A percentile compares a stretch with the other conserved stretches of the same genome.
Conservation (phyloP, 2,888 invertebrate species). For the Oegoconia quadripuncta region DNA sequence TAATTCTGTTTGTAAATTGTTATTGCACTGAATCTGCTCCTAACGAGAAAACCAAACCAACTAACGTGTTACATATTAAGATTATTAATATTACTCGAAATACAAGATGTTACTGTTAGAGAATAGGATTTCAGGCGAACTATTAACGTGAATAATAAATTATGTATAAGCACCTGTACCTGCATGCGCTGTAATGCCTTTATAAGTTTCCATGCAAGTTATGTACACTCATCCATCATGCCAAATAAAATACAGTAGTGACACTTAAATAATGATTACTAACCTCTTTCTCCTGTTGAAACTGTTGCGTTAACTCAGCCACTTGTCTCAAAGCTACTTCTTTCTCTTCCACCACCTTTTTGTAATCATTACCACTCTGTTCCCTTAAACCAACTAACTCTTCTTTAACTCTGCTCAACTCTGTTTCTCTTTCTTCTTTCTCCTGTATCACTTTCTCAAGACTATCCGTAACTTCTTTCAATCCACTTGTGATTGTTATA, state of each 20-base stretch:
- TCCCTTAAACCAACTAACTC: conserved; percentile 54
- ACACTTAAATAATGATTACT: conserved; percentile 27
- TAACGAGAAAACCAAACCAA: conserved; percentile 39
- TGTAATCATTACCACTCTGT: conserved; percentile 62
- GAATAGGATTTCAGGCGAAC: no score
- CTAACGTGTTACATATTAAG: conserved; percentile 12
- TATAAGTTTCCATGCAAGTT: no score
- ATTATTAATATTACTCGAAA: no score
- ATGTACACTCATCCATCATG: background rate
- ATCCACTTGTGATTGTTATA: conserved; percentile 46
- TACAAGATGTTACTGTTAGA: no score
- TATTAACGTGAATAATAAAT: no score
- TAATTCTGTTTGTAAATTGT: conserved; percentile 46
- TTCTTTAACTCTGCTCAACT: conserved; percentile 55
- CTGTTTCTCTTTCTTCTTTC: conserved; percentile 51
- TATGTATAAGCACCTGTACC: no score
- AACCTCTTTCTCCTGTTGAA: conserved; percentile 67
- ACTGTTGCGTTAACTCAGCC: conserved; percentile 46
- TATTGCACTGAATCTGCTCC: conserved; percentile 43
- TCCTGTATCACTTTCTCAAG: conserved; percentile 52
- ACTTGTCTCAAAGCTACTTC: conserved; percentile 55
- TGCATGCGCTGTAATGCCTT: no score
- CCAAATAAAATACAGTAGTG: conserved; percentile 5
- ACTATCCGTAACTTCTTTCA: conserved; percentile 58
- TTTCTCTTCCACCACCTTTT: conserved; percentile 56